A percentile compares a stretch with the other conserved stretches of the same genome.
phyloP scores from a whole-genome alignment of 2,113 vertebrate species.

The Zapornia atra region DNA sequence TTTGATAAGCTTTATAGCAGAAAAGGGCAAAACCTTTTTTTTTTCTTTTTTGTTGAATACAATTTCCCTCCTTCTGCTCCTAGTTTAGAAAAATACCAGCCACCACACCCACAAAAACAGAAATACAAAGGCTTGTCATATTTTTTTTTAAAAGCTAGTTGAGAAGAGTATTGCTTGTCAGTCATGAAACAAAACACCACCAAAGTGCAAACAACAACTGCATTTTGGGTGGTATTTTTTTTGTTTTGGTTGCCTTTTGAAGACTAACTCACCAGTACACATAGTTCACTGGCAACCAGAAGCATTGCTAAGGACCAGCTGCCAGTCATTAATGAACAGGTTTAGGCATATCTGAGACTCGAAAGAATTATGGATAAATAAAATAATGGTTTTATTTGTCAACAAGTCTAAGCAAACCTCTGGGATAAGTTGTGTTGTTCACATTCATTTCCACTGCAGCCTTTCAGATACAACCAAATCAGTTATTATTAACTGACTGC shows the following conservation, averaged over 20 bases:
- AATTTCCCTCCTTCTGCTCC: neutral
- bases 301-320: conserved; percentile 16
- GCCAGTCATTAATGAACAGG: conserved; percentile 19
- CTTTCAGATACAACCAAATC: neutral
- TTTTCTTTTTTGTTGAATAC: neutral
- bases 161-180: neutral
- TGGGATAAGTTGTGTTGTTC: neutral
- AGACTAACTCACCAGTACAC: neutral
- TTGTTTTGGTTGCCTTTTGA: neutral
- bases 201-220: neutral
- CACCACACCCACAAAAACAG: neutral
- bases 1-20: neutral
- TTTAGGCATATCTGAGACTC: conserved; percentile 25
- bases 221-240: neutral
- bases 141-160: neutral
- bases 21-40: neutral
- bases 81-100: conserved; percentile 15
- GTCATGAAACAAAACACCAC: neutral
- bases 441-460: neutral
- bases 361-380: neutral
- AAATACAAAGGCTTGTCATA: neutral
- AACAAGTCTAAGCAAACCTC: neutral
- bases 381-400: conserved; percentile 18
- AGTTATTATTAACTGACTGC: neutral
- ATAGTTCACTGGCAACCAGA: neutral